Evolutionary conservation across 2,888 invertebrate genomes (phyloP).

Genomic region (Caenorhabditis japonica): DNA sequence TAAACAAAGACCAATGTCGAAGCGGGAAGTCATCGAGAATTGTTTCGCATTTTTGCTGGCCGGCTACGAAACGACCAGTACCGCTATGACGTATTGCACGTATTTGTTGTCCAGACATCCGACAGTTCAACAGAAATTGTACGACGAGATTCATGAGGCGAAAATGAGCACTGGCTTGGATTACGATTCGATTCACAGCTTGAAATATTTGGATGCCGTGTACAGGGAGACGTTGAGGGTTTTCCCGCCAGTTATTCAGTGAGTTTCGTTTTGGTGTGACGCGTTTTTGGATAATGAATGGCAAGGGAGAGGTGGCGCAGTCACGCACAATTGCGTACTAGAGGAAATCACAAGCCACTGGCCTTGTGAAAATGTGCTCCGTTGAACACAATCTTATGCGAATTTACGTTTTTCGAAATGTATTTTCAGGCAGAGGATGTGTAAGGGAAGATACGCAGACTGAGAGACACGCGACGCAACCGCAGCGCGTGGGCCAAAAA

Average conservation of each 20-base stretch:
- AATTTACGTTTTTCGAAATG: no score
- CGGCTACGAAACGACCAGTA: conserved; percentile 81
- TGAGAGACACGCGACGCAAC: no score
- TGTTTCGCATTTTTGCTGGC: conserved; percentile 80
- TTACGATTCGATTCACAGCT: conserved; percentile 51
- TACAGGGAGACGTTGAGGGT: conserved; percentile 71
- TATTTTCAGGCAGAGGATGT: no score
- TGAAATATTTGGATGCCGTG: conserved; percentile 73
- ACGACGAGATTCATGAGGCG: conserved; percentile 78
- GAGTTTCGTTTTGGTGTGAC: conserved; percentile 7
- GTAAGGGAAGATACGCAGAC: no score
- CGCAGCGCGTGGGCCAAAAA: no score
- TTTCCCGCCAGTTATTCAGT: conserved; percentile 71
- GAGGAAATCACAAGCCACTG: no score
- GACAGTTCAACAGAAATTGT: conserved; percentile 78
- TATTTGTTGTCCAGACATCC: conserved; percentile 79
- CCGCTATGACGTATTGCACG: conserved; percentile 79
- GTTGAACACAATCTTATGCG: no score
- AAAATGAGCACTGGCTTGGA: conserved; percentile 56
- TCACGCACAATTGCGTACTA: no score
- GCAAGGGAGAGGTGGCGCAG: no score
- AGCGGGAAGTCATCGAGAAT: conserved; percentile 77
- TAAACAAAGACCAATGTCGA: conserved; percentile 31
- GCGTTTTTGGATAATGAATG: not conserved
- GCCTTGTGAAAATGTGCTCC: no score